These are phyloP conservation scores for Aromia moschata DNA, from an alignment of 2,888 invertebrate species.

Conservation along the genomic window DNA sequence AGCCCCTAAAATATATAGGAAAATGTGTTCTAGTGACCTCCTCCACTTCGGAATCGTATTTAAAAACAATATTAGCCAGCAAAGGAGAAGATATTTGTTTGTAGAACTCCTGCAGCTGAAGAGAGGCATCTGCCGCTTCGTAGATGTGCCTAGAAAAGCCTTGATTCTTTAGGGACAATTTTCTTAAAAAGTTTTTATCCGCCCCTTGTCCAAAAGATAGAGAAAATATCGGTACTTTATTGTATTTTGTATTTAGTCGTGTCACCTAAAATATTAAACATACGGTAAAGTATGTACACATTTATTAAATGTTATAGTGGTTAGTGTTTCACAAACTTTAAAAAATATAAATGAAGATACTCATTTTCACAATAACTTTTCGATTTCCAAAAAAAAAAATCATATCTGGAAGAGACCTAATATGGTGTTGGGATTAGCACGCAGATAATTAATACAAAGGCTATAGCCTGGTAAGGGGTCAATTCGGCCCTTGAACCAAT, in stretches of 20 bases:
- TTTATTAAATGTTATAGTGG: too few species aligned
- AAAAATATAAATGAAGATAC: too few species aligned
- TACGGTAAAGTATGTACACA: too few species aligned
- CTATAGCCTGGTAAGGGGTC: too few species aligned
- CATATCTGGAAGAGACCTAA: too few species aligned
- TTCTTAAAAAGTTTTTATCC: conserved; percentile 72
- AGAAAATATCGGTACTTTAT: conserved; percentile 66
- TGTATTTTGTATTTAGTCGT: conserved; percentile 64
- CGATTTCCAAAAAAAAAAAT: too few species aligned
- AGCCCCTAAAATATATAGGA: conserved; percentile 70
- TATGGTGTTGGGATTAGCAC: too few species aligned
- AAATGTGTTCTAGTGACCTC: conserved; percentile 67
- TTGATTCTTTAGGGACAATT: conserved; percentile 70
- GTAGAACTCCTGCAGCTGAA: conserved; percentile 74
- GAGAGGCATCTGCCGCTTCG: conserved; percentile 72
- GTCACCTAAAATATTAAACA: conserved; percentile 48
- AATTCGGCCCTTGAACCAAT: too few species aligned
- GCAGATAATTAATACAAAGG: too few species aligned
- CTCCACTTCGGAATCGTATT: conserved; percentile 68
- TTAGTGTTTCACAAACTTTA: too few species aligned
- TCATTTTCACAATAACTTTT: too few species aligned
- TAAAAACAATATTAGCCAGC: conserved; percentile 71
- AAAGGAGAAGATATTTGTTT: conserved; percentile 74
- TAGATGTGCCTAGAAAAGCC: conserved; percentile 77
- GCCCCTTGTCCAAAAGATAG: conserved; percentile 76